Base-by-base conservation (phyloP, 2,113 vertebrate genomes). In the Scomber colias region DNA sequence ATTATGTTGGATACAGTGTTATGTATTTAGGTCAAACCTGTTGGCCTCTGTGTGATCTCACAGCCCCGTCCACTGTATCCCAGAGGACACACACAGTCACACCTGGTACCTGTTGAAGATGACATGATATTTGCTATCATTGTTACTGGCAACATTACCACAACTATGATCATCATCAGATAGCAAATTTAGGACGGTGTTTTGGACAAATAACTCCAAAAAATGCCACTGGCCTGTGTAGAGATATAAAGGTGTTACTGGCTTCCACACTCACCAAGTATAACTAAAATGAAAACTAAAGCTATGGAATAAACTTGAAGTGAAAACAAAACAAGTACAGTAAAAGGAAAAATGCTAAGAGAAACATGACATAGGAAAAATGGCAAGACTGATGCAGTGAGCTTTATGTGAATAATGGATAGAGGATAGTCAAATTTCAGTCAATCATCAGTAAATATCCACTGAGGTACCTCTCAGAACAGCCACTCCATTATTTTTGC, bases 1-100 rank as follows among this genome's bases (percentile, higher is more conserved):
- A 10, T 24, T 1, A 45, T n/a, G 27, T 5, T 11, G 5, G 21
- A 5, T 51, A 21, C 44, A 48, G 3, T 55, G 21, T 64, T 65
- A 16, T 35, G 8, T 27, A 15, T 35, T 53, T 40, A 50, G n/a
- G 19, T 57, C 75, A 94, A 77, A 98, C 97, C 93, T 94, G 79
- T 87, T 63, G 0, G 50, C 45, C 87, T 92, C 0, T 66, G 0
- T 16, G 94, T 95, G 82, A 93, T 83, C 90, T 99, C 96, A 75
- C 97, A 99, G 91, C 95, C 96, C 0, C 27, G 3, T 48, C 97
- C 97, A 0, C 70, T 79, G 88, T 89, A 94, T 50, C 97, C 97
- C 0, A 70, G 11, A 13, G 97, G 96, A 91, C 97, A 99, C 51
- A 98, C 19, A 73, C 97, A 99, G 11, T 96, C 93, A 88, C 97